Evolutionary conservation across 2,797 vertebrate species (phyloP), one percentile per base, ranked within the genome.

Genomic region (Spinus pinus): DNA sequence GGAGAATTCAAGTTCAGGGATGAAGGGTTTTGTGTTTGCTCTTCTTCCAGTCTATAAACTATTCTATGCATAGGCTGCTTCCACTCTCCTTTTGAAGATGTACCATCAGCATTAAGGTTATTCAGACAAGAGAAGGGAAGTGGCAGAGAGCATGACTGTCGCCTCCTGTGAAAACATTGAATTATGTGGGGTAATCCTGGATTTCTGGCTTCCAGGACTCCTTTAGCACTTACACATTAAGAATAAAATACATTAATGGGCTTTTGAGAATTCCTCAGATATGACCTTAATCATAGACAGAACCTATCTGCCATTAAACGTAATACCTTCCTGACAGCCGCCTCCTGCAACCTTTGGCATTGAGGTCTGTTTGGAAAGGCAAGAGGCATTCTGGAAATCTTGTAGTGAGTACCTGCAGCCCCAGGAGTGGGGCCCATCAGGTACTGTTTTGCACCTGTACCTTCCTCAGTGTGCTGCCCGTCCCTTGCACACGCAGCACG

Each of bases 181-280:
- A 77, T 90, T 78, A 83, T 22, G 39, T 51, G 58, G 65, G 61
- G 70, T 75, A 90, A 72, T 81, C 42, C 72, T 79, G 77, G 75
- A 85, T 83, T 84, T 94, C 79, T 81, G 79, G 61, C 57, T 91
- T 90, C 69, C 72, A 83, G 54, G 50, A 71, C 57, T 93, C 50
- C 80, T 93, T 87, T 47, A 64, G 79, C 79, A 91, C 53, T 86
- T 75, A 62, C 5, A 91, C 39, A 62, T 62, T 50, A 81, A 95
- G 81, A 94, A 91, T 86, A 83, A 91, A 95, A 90, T 24, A 78
- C 50, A 60, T 79, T 91, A 78, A 88, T 61, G 54, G 79, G 50
- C 54, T 91, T 94, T 74, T 81, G 90, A 93, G 93, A 94, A 91
- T 91, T 93, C 65, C 42, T 41, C 72, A 90, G 81, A 65, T 78